Conservation (phyloP, 2,113 vertebrate genomes). For the Anthoscopus minutus region DNA sequence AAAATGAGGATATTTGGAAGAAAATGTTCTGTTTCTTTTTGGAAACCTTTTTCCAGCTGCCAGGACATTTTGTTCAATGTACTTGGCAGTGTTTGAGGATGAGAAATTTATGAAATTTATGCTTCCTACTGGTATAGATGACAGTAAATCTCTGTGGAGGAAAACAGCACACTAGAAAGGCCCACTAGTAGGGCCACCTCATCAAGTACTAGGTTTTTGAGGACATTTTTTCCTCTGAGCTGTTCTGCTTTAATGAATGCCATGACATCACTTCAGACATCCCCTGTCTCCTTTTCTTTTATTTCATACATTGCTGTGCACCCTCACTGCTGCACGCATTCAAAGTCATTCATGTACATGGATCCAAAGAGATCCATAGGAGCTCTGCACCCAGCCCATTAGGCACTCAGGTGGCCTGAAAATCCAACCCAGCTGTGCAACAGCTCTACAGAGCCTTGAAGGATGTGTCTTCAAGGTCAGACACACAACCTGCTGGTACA, state of each 20-base stretch:
- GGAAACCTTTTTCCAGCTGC: background rate
- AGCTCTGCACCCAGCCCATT: rapidly evolving
- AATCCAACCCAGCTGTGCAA: background rate
- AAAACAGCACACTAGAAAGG: background rate
- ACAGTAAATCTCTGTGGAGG: background rate
- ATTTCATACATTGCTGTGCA: background rate
- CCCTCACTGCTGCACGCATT: background rate
- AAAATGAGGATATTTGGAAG: background rate
- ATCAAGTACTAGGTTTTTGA: background rate
- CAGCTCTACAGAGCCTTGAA: background rate
- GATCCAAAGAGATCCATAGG: background rate
- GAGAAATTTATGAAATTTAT: background rate
- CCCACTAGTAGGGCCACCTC: background rate
- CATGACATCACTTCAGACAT: background rate
- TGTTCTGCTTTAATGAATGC: background rate
- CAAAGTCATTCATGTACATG: background rate
- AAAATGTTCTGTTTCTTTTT: background rate
- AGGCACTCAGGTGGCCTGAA: background rate
- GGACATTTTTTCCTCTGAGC: background rate
- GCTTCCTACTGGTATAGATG: background rate
- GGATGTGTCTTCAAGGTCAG: background rate
- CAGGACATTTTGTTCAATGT: background rate
- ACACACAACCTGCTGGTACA: background rate
- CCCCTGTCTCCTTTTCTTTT: background rate
- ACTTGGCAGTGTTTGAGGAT: background rate